Evolutionary conservation across 2,797 vertebrate genomes (phyloP), one percentile per base, ranked within the genome.

Genomic region (Acropternis orthonyx): DNA sequence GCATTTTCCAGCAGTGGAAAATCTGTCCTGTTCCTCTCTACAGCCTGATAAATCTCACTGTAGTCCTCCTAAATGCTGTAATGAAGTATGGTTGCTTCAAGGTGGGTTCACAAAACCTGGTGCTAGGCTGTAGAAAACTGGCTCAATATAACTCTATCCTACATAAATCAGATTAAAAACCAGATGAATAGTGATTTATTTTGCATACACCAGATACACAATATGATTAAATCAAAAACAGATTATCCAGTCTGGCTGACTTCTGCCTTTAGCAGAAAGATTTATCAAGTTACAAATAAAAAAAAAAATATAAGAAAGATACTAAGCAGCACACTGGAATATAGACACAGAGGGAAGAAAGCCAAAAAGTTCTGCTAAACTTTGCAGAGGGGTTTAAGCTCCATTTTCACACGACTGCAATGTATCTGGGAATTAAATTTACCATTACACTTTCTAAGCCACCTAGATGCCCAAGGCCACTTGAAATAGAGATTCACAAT

Each of bases 181-280:
- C 69, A 95, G 94, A 96, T 96, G 95, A 96, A 96, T 95, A 94
- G 93, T 94, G 95, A 96, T 95, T 95, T 96, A 94, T 95, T 96
- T 94, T 94, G 89, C 95, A 85, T 86, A 81, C 51, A 85, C 95
- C 95, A 97, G 93, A 96, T 93, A 92, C 92, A 84, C 79, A 83
- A 84, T 88, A 84, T 96, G 93, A 96, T 97, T 96, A 93, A 96
- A 97, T 96, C 92, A 97, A 95, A 93, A 95, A 93, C 94, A 96
- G 95, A 96, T 96, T 94, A 96, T 75, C 92, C 82, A 94, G 94
- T 92, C 92, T 96, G 95, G 91, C 89, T 93, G 95, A 96, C 93
- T 95, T 95, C 92, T 93, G 85, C 83, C 69, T 89, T 95, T 88
- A 96, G 85, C 44, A 96, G 69, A 81, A 86, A 95, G 89, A 95